Percentiles rank a stretch among this genome's conserved stretches.
Conservation (phyloP, 2,888 invertebrate genomes). For the Gymnoscelis rufifasciata region DNA sequence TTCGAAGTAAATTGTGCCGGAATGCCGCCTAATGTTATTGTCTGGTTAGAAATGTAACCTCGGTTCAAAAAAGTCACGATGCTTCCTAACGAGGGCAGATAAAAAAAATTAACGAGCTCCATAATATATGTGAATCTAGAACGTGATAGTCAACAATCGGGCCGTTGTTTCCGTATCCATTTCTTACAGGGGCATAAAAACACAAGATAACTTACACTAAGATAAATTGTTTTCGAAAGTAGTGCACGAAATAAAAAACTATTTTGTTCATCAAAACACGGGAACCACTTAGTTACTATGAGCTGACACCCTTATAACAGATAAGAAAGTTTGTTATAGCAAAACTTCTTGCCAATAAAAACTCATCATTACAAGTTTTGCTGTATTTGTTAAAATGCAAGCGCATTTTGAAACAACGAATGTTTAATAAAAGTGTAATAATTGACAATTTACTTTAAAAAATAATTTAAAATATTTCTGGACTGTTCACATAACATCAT, state of each 20-base stretch:
- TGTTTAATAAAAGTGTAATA: too few relatives aligned
- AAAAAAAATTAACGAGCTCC: slow-evolving; percentile 46
- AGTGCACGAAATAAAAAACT: too few relatives aligned
- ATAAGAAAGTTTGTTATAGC: too few relatives aligned
- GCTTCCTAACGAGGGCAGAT: slow-evolving; percentile 35
- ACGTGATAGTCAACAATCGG: slow-evolving; percentile 38
- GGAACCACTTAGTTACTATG: too few relatives aligned
- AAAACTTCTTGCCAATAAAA: too few relatives aligned
- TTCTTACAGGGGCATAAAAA: slow-evolving; percentile 1
- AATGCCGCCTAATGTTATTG: slow-evolving; percentile 14
- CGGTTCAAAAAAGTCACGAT: slow-evolving; percentile 24
- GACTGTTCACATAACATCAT: too few relatives aligned
- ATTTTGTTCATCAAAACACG: background rate
- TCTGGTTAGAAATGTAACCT: slow-evolving; percentile 14
- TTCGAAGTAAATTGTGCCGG: slow-evolving; percentile 5
- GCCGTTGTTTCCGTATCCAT: slow-evolving; percentile 36
- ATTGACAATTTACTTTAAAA: too few relatives aligned
- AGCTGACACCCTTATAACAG: too few relatives aligned
- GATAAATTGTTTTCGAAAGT: background rate
- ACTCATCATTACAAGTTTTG: too few relatives aligned
- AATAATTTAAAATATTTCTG: too few relatives aligned
- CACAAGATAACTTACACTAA: background rate
- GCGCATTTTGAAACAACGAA: too few relatives aligned
- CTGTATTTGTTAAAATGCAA: too few relatives aligned
- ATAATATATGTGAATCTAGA: slow-evolving; percentile 44